Evolutionary conservation across 1,140 invertebrate species (phyloP).

Genomic region (Phortica variegata): DNA sequence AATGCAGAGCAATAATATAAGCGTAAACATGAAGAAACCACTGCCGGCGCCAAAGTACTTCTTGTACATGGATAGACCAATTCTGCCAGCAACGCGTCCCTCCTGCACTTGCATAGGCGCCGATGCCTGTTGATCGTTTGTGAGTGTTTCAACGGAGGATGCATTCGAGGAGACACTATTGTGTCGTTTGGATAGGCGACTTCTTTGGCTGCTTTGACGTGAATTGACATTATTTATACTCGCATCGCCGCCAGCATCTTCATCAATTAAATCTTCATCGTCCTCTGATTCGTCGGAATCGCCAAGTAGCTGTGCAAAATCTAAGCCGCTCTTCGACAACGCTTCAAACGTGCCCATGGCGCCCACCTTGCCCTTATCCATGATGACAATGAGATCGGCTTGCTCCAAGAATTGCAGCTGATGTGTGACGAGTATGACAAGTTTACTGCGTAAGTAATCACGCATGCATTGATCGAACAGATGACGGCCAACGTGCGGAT

Average conservation of each 20-base stretch:
- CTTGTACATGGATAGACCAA: constrained; percentile 62
- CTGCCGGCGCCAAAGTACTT: constrained; percentile 64
- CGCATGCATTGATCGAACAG: constrained; percentile 71
- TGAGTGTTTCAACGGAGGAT: constrained; percentile 61
- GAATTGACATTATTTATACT: constrained; percentile 62
- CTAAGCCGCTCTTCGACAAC: constrained; percentile 64
- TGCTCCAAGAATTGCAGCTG: constrained; percentile 77
- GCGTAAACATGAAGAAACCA: constrained; percentile 57
- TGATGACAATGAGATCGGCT: constrained; percentile 70
- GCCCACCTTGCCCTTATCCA: constrained; percentile 65
- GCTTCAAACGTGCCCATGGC: constrained; percentile 66
- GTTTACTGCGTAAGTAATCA: constrained; percentile 56
- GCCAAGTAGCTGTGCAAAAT: constrained; percentile 65
- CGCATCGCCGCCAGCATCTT: constrained; percentile 1
- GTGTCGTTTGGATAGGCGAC: constrained; percentile 29
- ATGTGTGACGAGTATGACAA: constrained; percentile 78
- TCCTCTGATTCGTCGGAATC: constrained; percentile 15
- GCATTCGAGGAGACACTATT: constrained; percentile 53
- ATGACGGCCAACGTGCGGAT: constrained; percentile 71
- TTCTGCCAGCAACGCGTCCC: constrained; percentile 59
- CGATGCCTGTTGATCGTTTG: constrained; percentile 41
- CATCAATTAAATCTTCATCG: neutral
- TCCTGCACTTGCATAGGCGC: constrained; percentile 59
- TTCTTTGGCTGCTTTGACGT: constrained; percentile 50
- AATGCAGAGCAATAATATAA: constrained; percentile 49